Base-by-base conservation (phyloP, 2,888 invertebrate species). In the Eretmocerus hayati region DNA sequence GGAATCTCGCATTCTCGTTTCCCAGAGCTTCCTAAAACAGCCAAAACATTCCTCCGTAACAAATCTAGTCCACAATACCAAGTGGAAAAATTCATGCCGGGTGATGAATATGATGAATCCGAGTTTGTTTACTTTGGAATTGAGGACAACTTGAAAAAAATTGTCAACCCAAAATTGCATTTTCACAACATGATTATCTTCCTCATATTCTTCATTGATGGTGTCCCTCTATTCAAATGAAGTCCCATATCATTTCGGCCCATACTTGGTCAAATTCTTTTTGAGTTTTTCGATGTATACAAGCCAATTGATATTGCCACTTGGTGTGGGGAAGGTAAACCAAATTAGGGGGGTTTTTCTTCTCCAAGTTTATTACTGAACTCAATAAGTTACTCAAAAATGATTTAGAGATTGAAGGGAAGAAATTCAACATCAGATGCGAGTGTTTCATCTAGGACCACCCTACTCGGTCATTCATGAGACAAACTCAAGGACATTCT, bases 371-470 rank as follows among this genome's bases (percentile, higher is more conserved):
- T 35, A 18, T 35, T 8, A 9, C 31, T n/a, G 41, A 42, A 40
- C 18, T 40, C 3, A 30, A 40, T 40, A 18, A 9, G 2, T 15
- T 40, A 2, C 16, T 26, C 6, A 11, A 13, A 5, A 31, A 31
- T 32, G 31, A 32, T 3, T 32, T 42, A 15, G 5, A 3, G 2
- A 20, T 42, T 13, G 16, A 13, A n/a, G 32, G n/a, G 5, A 19
- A 19, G n/a, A 2, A 32, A 2, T 42, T 42, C 20, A 13, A 3
- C 3, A 20, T 42, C 9, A n/a, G 32, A 18, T n/a, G 31, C 4
- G 32, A 32, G 32, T 31, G 32, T 18, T 32, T 42, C n/a, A 20
- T 42, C 2, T 42, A 32, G 19, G 41, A 42, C 32, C 8, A n/a
- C 2, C 41, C 41, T 20, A 32, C 41, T n/a, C 18, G 31, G 3